Percentiles rank a stretch among this genome's conserved stretches.
Conservation (phyloP, 2,113 vertebrate species). For the Gallinago paraguaiae region DNA sequence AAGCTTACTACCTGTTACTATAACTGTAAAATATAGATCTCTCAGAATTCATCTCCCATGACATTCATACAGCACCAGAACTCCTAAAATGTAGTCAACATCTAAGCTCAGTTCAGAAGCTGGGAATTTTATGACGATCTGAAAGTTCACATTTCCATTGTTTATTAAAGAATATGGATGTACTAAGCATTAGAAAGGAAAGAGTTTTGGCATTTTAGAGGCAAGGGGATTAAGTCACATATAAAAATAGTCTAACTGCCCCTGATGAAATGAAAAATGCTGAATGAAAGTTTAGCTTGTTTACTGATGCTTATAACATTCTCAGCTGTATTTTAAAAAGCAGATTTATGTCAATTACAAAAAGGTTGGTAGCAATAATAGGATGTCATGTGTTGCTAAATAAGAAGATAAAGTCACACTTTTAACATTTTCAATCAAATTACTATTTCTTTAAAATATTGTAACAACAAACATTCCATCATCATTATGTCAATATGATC, state of each 20-base stretch:
- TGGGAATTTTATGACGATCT: background rate
- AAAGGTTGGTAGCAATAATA: background rate
- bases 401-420: background rate
- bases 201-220: background rate
- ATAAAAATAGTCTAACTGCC: background rate
- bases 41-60: background rate
- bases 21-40: background rate
- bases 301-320: background rate
- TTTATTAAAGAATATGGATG: background rate
- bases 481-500: background rate
- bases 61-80: background rate
- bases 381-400: background rate
- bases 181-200: background rate
- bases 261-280: background rate
- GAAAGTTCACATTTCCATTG: background rate
- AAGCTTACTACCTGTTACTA: background rate
- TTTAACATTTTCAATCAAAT: background rate
- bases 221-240: background rate
- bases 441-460: conserved; percentile 20
- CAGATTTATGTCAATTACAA: background rate
- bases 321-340: background rate
- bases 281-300: background rate
- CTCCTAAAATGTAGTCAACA: background rate
- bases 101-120: background rate
- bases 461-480: conserved; percentile 2